Percentiles rank a stretch among this genome's conserved stretches.
Conservation (phyloP, 2,797 vertebrate species). For the Myotis daubentonii region DNA sequence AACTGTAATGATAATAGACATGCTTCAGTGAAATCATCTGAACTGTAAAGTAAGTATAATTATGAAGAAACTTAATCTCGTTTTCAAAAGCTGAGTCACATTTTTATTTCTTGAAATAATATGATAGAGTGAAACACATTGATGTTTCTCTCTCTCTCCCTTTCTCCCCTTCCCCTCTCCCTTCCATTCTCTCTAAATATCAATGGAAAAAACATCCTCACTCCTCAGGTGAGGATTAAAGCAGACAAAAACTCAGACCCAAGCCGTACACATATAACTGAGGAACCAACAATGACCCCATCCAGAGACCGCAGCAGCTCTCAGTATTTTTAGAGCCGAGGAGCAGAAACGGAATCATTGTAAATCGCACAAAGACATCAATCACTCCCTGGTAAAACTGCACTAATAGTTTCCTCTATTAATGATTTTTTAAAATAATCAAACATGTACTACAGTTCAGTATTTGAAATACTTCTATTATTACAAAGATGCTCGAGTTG, state of each 20-base stretch:
- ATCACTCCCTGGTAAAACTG: neutral
- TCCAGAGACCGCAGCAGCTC: neutral
- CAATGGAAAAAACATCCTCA: neutral
- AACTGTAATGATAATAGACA: too few species aligned
- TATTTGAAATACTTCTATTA: conserved; percentile 31
- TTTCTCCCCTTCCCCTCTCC: too few species aligned
- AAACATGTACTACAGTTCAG: neutral
- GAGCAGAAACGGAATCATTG: neutral
- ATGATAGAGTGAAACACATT: neutral
- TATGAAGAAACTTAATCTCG: neutral
- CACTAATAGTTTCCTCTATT: neutral
- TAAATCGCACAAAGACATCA: neutral
- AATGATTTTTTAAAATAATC: neutral
- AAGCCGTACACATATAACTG: neutral
- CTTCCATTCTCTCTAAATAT: too few species aligned
- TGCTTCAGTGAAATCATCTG: neutral
- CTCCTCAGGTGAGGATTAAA: too few species aligned
- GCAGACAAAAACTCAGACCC: neutral
- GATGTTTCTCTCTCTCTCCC: too few species aligned
- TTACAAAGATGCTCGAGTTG: conserved; percentile 9
- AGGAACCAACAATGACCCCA: neutral
- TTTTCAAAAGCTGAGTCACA: conserved; percentile 12
- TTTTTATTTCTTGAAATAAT: conserved; percentile 26
- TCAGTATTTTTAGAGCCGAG: neutral
- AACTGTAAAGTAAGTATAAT: neutral